Evolutionary conservation across 2,113 vertebrate species (phyloP).

Genomic region (Proterorhinus semilunaris): DNA sequence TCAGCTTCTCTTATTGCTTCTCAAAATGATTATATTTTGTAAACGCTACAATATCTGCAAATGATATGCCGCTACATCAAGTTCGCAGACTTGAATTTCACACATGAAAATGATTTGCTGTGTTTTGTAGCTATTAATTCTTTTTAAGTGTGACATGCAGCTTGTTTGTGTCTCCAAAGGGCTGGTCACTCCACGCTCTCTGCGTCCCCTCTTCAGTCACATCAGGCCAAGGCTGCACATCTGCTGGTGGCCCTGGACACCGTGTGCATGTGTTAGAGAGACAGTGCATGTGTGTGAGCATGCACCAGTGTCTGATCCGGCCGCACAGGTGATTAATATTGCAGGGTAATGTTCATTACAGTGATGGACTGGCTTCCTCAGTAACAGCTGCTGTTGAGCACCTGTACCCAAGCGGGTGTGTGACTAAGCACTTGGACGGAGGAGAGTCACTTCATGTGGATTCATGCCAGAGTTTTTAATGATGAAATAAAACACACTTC

Average conservation of each 20-base stretch:
- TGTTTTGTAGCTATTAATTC: slow-evolving; percentile 35
- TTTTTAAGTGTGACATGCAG: slow-evolving; percentile 40
- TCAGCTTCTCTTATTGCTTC: too few species aligned
- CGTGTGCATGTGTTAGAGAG: slow-evolving; percentile 11
- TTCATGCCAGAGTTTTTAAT: slow-evolving; percentile 28
- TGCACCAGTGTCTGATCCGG: slow-evolving; percentile 17
- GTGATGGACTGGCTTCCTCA: slow-evolving; percentile 70
- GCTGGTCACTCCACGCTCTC: slow-evolving; percentile 19
- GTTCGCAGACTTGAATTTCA: neutral
- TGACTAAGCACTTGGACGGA: slow-evolving; percentile 29
- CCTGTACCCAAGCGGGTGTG: slow-evolving; percentile 55
- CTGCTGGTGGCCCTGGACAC: slow-evolving; percentile 46
- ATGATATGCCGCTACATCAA: too few species aligned
- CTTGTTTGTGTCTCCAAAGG: slow-evolving; percentile 39
- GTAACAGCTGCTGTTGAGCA: slow-evolving; percentile 69
- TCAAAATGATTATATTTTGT: too few species aligned
- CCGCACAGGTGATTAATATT: slow-evolving; percentile 67
- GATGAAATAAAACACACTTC: slow-evolving; percentile 36
- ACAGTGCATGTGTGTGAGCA: slow-evolving; percentile 23
- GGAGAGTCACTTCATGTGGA: slow-evolving; percentile 19
- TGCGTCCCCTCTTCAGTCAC: slow-evolving; percentile 34
- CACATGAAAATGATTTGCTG: slow-evolving; percentile 9
- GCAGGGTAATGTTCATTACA: slow-evolving; percentile 68
- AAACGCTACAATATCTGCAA: too few species aligned
- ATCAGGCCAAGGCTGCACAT: slow-evolving; percentile 52